These are phyloP conservation scores for Theristus sp. DNA, from an alignment of 2,888 invertebrate species.

Conservation along the genomic window DNA sequence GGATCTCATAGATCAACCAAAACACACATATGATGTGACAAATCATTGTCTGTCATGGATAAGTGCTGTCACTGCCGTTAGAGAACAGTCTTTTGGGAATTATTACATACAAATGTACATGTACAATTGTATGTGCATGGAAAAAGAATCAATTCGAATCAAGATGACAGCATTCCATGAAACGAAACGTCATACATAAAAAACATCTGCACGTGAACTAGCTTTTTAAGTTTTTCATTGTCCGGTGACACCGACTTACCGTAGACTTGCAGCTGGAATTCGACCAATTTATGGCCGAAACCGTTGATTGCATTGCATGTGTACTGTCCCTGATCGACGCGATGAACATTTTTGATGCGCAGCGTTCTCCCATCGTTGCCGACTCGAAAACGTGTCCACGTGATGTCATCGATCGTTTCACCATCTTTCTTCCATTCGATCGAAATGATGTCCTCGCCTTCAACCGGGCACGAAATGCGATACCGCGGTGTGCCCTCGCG, in stretches of 20 bases:
- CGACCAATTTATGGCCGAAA: slow-evolving; percentile 19
- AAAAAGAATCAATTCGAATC: no score
- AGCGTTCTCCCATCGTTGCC: slow-evolving; percentile 5
- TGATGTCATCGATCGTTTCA: neutral
- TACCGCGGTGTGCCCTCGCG: neutral
- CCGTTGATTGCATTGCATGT: slow-evolving; percentile 23
- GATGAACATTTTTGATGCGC: slow-evolving; percentile 16
- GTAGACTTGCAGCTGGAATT: slow-evolving; percentile 20
- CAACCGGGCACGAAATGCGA: neutral
- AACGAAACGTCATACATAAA: no score
- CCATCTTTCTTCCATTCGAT: slow-evolving; percentile 1
- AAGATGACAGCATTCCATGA: no score
- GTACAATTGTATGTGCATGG: no score
- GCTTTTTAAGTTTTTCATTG: no score
- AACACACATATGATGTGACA: no score
- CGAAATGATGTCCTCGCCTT: neutral
- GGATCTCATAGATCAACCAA: no score
- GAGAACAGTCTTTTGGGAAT: no score
- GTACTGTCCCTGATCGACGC: slow-evolving; percentile 20
- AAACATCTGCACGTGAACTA: neutral
- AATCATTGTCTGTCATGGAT: no score
- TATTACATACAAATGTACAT: no score
- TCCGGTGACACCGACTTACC: no score
- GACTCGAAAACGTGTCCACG: neutral
- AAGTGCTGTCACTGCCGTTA: no score